Evolutionary conservation across 2,888 invertebrate genomes (phyloP), one percentile per base, ranked within the genome.

Genomic region (Phaedon cochleariae): DNA sequence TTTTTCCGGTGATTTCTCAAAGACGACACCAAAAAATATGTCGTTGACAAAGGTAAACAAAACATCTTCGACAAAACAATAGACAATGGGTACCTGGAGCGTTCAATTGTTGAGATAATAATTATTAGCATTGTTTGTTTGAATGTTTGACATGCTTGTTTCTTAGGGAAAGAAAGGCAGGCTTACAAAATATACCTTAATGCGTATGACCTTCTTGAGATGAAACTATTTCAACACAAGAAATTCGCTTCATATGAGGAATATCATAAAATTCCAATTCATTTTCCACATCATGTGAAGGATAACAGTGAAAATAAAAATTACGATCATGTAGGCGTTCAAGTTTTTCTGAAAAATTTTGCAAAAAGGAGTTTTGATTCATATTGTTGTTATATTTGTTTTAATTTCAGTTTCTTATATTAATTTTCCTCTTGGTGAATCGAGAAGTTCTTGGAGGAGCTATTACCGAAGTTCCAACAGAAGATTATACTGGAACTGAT

Each of bases 401-500:
- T 22, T 15, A 41, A 57, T 72, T 68, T 59, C 53, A 74, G 74
- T 21, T 72, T 45, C 49, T 70, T 12, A 31, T 78, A 55, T 68
- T 73, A 22, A 60, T 71, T 17, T 48, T 79, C 29, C 69, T 71
- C 1, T 55, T 72, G 31, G 55, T 75, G 15, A 58, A 73, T n/a
- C 72, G 75, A 9, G 69, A 70, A 48, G 75, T 74, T 17, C 62
- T 76, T 26, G 79, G 76, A 45, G 74, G 75, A 60, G 73, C 77
- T 26, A 66, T 76, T 52, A 72, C 73, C 59, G 74, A 73, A 26
- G 73, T 75, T 57, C 71, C 74, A 34, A 72, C 76, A 76, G 79
- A 76, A 73, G 87, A 85, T 70, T 85, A 85, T 53, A 82, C 79
- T 70, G 84, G 88, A 29, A 66, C 59, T 46, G 66, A 54, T 67